Evolutionary conservation across 2,888 invertebrate species (phyloP).

Genomic region (Anarsia innoxiella): DNA sequence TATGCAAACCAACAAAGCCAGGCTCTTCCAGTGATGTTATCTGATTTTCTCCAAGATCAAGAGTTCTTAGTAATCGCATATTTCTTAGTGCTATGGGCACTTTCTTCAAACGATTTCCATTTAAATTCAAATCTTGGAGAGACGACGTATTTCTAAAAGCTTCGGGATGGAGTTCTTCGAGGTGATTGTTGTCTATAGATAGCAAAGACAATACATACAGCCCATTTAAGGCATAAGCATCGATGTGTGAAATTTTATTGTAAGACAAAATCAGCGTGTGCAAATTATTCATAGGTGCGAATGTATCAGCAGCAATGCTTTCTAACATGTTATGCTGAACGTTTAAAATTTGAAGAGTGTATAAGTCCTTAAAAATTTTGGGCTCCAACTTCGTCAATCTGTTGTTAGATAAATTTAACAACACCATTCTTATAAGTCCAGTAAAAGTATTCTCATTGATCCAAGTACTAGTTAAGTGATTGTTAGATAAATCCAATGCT

Average conservation of each 20-base stretch:
- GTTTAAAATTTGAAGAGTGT: slow-evolving; percentile 89
- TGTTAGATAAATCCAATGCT: slow-evolving; percentile 88
- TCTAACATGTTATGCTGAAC: slow-evolving; percentile 89
- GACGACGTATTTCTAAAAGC: slow-evolving; percentile 94
- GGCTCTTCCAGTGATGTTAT: slow-evolving; percentile 87
- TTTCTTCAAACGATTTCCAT: slow-evolving; percentile 87
- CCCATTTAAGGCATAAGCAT: slow-evolving; percentile 90
- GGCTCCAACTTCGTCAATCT: slow-evolving; percentile 87
- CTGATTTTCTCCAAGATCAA: slow-evolving; percentile 94
- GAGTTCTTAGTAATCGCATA: slow-evolving; percentile 88
- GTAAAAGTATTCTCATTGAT: slow-evolving; percentile 89
- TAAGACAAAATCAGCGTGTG: slow-evolving; percentile 91
- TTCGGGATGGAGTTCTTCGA: slow-evolving; percentile 89
- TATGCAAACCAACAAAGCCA: slow-evolving; percentile 88
- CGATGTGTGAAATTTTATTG: slow-evolving; percentile 89
- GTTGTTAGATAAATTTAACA: slow-evolving; percentile 90
- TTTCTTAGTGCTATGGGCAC: slow-evolving; percentile 88
- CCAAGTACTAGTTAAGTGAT: slow-evolving; percentile 91
- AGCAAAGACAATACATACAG: slow-evolving; percentile 89
- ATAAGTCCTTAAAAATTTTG: slow-evolving; percentile 88
- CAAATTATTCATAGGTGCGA: slow-evolving; percentile 92
- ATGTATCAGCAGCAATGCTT: slow-evolving; percentile 89
- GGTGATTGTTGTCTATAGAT: slow-evolving; percentile 89
- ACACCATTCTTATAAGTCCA: slow-evolving; percentile 90
- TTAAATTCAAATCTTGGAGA: slow-evolving; percentile 91